Conservation (phyloP, 2,888 invertebrate species). For the Melolontha melolontha region DNA sequence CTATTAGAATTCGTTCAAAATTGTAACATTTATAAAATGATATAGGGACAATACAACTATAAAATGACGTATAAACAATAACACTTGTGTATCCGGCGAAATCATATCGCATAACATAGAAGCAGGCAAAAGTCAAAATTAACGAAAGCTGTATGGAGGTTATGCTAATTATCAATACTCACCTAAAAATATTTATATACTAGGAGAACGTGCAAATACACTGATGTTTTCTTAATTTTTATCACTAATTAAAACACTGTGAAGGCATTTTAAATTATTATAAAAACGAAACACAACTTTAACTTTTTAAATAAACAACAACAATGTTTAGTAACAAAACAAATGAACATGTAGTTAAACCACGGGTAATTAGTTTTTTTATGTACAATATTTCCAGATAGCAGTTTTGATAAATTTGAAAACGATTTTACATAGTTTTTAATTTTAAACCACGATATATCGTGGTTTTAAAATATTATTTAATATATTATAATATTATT, state of each 20-base stretch:
- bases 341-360: slow-evolving; percentile 22
- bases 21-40: no score
- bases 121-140: slow-evolving; percentile 10
- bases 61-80: slow-evolving; percentile 1
- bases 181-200: slow-evolving; percentile 40
- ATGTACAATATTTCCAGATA: not conserved
- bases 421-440: no score
- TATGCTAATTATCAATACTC: slow-evolving; percentile 14
- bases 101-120: not conserved
- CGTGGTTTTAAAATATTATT: no score
- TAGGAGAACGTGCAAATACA: slow-evolving; percentile 40
- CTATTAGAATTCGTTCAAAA: no score
- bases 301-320: slow-evolving; percentile 49
- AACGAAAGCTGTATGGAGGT: not conserved
- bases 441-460: no score
- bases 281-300: slow-evolving; percentile 47
- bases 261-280: slow-evolving; percentile 49
- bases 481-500: no score
- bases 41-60: no score
- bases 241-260: slow-evolving; percentile 46
- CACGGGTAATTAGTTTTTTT: slow-evolving; percentile 17
- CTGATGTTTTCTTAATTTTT: slow-evolving; percentile 45
- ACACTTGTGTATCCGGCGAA: not conserved
- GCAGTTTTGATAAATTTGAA: not conserved
- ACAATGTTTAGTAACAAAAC: slow-evolving; percentile 46